Evolutionary conservation across 2,888 invertebrate species (phyloP), one percentile per base, ranked within the genome.

Genomic region (Eupithecia dodoneata): DNA sequence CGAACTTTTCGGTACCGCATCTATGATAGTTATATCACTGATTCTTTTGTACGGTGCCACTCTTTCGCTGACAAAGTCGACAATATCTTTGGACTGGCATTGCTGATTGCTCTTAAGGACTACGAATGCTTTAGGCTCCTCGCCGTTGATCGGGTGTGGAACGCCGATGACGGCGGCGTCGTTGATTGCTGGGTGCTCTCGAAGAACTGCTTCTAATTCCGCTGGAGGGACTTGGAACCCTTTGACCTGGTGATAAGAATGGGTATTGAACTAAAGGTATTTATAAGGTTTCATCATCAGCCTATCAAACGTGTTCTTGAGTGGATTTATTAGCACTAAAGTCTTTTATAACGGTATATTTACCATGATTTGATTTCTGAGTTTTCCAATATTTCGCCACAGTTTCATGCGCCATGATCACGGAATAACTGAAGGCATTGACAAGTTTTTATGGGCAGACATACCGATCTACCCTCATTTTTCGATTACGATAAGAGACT

Each of bases 101-200:
- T 85, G 85, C 30, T 86, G 82, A 4, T 88, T 89, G 52, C 84
- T 81, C 74, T 92, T 92, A 0, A 93, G 86, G 0, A 97, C 96
- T 10, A 98, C 93, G 83, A 97, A 97, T 0, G 98, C 98, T 86
- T 96, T 96, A 0, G 98, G 98, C 2, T 96, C 94, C 92, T 98
- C 98, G 1, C 98, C 98, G 80, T 94, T 95, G 6, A 92, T 88
- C 0, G 95, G 93, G 87, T 98, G 96, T 0, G 97, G 96, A 3
- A 98, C 92, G 0, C 98, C 98, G 76, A 98, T 94, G 0, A 99
- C 99, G 0, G 97, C 99, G 0, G 97, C 98, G 84, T 99, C 99
- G 13, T 91, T 89, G 0, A 99, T 95, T 44, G 96, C 96, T 0
- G 98, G 97, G 91, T 98, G 97, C 6, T 96, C 95, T 42, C 97